Evolutionary conservation across 2,113 vertebrate species (phyloP), one percentile per base, ranked within the genome.

Genomic region (Callorhinus ursinus): DNA sequence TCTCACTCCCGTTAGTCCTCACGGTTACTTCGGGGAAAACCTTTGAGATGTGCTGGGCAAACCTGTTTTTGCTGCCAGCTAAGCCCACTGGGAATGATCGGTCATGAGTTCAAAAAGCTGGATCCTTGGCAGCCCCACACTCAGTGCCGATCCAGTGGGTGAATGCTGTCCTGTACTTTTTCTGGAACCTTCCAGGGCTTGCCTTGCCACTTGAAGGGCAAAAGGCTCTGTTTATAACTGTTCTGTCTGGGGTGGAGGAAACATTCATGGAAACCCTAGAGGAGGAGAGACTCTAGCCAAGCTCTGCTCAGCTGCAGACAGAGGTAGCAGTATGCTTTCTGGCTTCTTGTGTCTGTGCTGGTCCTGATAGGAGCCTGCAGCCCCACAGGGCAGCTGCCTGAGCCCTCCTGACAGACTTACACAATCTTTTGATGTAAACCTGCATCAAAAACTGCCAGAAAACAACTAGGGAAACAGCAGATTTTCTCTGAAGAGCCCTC

Each of bases 121-220:
- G 39, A 74, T 12, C 72, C 11, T 13, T 33, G 19, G 31, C 42
- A 59, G 76, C 57, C 61, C 53, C 57, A 16, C n/a, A 33, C 19
- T 94, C 26, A 22, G 33, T 87, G 80, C 42, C 51, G 69, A 51
- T 21, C 63, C 88, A 80, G 9, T 1, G 51, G 67, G 61, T 65
- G 51, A 31, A 4, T 61, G 69, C 57, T 71, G 93, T 79, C 46
- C 79, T 69, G 57, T 15, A 49, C 31, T 82, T 92, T 90, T 95
- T 81, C 96, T 88, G 85, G 96, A 97, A 86, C 2, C n/a, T 84
- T 96, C 93, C 33, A 39, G 57, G 18, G 63, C 46, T 91, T 91
- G n/a, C 53, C 81, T 72, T 90, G 71, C 61, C 84, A n/a, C 93
- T 93, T 8, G 36, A 69, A 10, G 82, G 87, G 74, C 83, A 85